Conservation (phyloP, 2,113 vertebrate genomes). For the Vulpes ferrilata region DNA sequence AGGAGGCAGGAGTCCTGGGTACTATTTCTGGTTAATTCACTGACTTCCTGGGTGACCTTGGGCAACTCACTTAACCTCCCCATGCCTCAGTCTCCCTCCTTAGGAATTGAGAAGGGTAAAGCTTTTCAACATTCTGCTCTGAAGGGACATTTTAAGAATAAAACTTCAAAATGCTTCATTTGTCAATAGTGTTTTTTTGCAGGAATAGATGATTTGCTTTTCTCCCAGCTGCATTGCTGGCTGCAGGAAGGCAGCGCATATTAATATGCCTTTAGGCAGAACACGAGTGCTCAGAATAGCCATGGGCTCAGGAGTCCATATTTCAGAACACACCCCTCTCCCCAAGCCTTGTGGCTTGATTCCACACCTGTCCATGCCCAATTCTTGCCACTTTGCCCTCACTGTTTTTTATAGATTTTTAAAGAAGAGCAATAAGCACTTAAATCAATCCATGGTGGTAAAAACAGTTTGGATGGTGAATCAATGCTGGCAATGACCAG, state of each 20-base stretch:
- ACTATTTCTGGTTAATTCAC: constrained; percentile 77
- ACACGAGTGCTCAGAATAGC: neutral
- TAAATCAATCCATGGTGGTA: neutral
- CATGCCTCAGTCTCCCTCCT: constrained; percentile 65
- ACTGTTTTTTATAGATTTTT: neutral
- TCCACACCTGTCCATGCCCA: neutral
- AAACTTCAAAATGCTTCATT: constrained; percentile 39
- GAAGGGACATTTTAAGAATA: constrained; percentile 35
- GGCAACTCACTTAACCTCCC: constrained; percentile 70
- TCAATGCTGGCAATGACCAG: neutral
- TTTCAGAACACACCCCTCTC: neutral
- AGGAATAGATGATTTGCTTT: constrained; percentile 48
- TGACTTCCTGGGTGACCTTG: constrained; percentile 81
- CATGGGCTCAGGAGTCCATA: neutral
- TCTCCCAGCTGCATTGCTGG: neutral
- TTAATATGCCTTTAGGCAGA: neutral
- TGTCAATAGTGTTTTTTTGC: constrained; percentile 12
- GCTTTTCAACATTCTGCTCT: neutral
- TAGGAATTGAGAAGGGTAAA: neutral
- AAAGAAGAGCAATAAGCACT: neutral
- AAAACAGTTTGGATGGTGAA: neutral
- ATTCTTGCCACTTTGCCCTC: neutral
- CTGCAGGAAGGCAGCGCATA: neutral
- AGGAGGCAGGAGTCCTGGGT: constrained; percentile 71
- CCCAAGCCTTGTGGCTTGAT: neutral